These are phyloP conservation scores for Synanthedon formicaeformis DNA, from an alignment of 2,888 invertebrate species.

Conservation along the genomic window DNA sequence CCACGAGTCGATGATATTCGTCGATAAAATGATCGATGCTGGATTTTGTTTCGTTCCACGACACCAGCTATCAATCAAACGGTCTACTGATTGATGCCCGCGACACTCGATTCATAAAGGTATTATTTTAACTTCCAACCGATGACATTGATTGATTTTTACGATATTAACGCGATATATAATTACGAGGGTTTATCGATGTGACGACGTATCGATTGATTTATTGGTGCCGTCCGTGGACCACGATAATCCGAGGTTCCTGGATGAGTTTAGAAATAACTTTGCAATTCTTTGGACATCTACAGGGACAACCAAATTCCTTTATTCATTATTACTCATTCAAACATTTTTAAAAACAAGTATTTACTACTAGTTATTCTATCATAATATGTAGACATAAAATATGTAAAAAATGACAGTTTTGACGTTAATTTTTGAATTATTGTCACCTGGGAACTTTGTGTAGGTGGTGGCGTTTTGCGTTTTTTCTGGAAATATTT, in stretches of 20 bases:
- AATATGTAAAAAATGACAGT: too few relatives aligned
- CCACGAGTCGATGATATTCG: not conserved
- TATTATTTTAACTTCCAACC: conserved; percentile 45
- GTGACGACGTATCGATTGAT: conserved; percentile 9
- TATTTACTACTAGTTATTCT: too few relatives aligned
- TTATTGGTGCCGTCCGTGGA: conserved; percentile 6
- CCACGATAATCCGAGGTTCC: not conserved
- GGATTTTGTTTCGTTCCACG: conserved; percentile 35
- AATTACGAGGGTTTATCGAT: conserved; percentile 14
- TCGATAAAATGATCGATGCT: conserved; percentile 30
- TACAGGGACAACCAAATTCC: too few relatives aligned
- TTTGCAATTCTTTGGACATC: too few relatives aligned
- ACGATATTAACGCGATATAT: conserved; percentile 42
- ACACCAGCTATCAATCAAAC: conserved; percentile 50
- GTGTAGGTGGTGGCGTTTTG: too few relatives aligned
- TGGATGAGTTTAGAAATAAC: too few relatives aligned
- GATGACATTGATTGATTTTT: conserved; percentile 52
- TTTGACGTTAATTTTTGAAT: too few relatives aligned
- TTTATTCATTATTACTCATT: too few relatives aligned
- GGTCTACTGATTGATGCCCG: conserved; percentile 49
- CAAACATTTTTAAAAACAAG: too few relatives aligned
- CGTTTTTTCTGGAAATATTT: too few relatives aligned
- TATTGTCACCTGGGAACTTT: too few relatives aligned
- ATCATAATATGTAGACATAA: too few relatives aligned
- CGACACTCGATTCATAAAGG: conserved; percentile 53